Evolutionary conservation across 1,140 invertebrate genomes (phyloP).

Genomic region (Augochlora pura): DNA sequence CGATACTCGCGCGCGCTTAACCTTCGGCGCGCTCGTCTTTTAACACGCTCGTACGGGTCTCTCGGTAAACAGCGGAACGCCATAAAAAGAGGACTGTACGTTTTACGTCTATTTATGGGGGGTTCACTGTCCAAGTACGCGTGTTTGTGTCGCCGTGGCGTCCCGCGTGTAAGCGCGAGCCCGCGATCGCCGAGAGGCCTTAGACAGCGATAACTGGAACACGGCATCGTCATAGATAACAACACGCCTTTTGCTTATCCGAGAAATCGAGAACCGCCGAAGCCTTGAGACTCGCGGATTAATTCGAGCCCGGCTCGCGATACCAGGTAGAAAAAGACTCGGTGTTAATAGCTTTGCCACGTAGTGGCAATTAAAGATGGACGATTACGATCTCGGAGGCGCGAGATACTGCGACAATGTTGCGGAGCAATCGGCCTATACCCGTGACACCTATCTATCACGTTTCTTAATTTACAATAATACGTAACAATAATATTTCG

Average conservation of each 20-base stretch:
- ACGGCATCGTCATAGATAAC: slow-evolving; percentile 1
- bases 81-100: not conserved
- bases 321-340: not conserved
- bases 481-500: too few species aligned
- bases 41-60: not conserved
- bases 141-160: too few species aligned
- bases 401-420: too few species aligned
- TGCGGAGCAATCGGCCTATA: too few species aligned
- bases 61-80: not conserved
- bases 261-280: not conserved
- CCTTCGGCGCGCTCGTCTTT: not conserved
- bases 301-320: not conserved
- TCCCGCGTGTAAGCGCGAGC: too few species aligned
- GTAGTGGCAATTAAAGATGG: not conserved
- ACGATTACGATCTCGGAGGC: not conserved
- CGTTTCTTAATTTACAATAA: too few species aligned
- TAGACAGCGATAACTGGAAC: not conserved
- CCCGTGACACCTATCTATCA: too few species aligned
- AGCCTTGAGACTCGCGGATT: slow-evolving; percentile 2
- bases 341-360: not conserved
- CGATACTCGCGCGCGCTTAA: not conserved
- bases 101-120: not conserved
- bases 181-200: not conserved
- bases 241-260: slow-evolving; percentile 19
- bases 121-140: not conserved